Conservation (phyloP, 2,113 vertebrate species). For the Oryzias javanicus region DNA sequence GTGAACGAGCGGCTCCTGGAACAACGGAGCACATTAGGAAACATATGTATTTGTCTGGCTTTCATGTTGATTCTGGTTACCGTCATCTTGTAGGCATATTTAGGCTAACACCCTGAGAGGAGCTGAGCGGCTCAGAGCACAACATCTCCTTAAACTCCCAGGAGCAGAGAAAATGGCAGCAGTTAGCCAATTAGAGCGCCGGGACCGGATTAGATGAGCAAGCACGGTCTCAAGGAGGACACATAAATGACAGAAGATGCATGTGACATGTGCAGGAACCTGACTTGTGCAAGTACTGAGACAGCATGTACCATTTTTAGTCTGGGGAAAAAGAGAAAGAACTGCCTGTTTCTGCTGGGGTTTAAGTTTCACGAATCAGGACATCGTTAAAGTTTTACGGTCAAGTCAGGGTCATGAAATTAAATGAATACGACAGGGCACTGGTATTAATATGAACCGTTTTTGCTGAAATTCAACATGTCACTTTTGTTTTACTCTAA, state of each 20-base stretch:
- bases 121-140: conserved; percentile 36
- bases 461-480: no score
- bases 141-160: conserved; percentile 54
- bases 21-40: conserved; percentile 6
- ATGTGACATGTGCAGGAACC: not conserved
- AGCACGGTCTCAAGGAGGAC: conserved; percentile 32
- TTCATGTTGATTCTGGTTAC: not conserved
- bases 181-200: conserved; percentile 63
- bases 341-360: no score
- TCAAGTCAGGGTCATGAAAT: no score
- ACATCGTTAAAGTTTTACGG: no score
- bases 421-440: no score
- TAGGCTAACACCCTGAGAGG: conserved; percentile 54
- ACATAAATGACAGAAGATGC: conserved; percentile 25
- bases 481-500: no score
- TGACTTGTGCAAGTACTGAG: conserved; percentile 2
- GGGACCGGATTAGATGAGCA: conserved; percentile 58
- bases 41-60: not conserved
- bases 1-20: conserved; percentile 11
- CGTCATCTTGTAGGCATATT: conserved; percentile 11
- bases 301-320: not conserved
- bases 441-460: no score
- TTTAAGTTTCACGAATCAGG: no score
- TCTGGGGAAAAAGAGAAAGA: no score
- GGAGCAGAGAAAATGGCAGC: conserved; percentile 56